phyloP scores from a whole-genome alignment of 2,113 vertebrate species.

The Microcebus jonahi region DNA sequence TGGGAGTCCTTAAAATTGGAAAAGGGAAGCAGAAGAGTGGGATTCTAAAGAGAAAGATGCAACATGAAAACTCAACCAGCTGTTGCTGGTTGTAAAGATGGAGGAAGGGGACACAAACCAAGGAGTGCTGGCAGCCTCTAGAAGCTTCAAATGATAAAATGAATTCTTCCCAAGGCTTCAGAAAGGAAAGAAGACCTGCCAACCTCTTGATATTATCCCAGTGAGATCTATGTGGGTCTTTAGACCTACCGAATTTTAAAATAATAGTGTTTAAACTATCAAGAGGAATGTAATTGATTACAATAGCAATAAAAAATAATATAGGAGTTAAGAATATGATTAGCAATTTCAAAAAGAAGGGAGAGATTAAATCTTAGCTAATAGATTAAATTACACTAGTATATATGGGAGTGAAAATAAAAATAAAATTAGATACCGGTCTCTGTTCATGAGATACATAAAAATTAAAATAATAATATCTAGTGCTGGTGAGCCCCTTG shows the following conservation, averaged over 20 bases:
- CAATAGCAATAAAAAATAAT: neutral
- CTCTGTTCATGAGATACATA: neutral
- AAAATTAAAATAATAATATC: neutral
- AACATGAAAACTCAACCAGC: rapidly evolving
- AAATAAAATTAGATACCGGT: neutral
- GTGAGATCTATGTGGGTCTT: neutral
- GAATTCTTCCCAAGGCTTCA: neutral
- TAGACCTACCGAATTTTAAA: neutral
- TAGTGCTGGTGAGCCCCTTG: neutral
- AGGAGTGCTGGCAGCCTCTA: neutral
- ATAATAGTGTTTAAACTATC: neutral
- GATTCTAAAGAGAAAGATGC: neutral
- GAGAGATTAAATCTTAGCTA: neutral
- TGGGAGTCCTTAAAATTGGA: neutral
- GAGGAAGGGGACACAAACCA: neutral
- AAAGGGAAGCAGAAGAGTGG: neutral
- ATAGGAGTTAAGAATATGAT: neutral
- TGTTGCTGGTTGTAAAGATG: neutral
- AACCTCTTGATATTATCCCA: neutral
- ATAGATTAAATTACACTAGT: neutral
- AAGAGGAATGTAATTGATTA: neutral
- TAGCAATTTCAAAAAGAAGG: neutral
- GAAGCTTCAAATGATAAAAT: neutral
- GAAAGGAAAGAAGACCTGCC: neutral
- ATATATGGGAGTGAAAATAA: neutral